Evolutionary conservation across 2,888 invertebrate species (phyloP), one percentile per base, ranked within the genome.

Genomic region (Stenolophus ochropezus): DNA sequence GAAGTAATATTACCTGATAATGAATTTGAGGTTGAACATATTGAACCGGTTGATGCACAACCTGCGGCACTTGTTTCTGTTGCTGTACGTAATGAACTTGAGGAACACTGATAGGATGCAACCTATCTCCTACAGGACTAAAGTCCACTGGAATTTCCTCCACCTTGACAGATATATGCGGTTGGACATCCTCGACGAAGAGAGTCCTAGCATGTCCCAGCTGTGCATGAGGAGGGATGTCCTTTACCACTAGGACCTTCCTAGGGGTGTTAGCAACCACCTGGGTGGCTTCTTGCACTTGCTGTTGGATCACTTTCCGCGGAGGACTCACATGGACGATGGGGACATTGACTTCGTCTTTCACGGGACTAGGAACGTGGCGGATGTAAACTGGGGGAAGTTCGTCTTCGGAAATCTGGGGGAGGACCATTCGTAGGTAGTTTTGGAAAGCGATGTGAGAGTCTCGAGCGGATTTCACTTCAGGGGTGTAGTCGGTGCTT

Each of bases 391-490:
- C n/a, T n/a, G 73, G 21, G 2, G 73, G 73, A 49, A 73, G 49
- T 14, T 65, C 65, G 3, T 61, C 65, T 23, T 49, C 49, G 1
- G 61, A 2, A 1, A 49, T 2, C 49, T 21, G 21, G 20, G 81
- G 81, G 21, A 81, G 58, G 8, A 58, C 6, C 23, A 14, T 20
- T 23, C 49, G 65, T 0, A 81, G 23, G 11, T 47, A 33, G 14
- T 49, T 23, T 58, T 81, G 81, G 42, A 82, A 82, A 0, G 82
- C 82, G 16, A 76, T 33, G 61, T 84, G 83, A 18, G 78, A 58
- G 8, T 33, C 65, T 69, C 82, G 80, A 5, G 82, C 83, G 5
- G 81, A 79, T 4, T 53, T 21, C 0, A 83, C 80, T 75, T 83
- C 84, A 0, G 83, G 83, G 1, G 82, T 82, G 11, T 83, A 80